Evolutionary conservation across 2,888 invertebrate species (phyloP).

Genomic region (Hirtodrosophila trivittata): DNA sequence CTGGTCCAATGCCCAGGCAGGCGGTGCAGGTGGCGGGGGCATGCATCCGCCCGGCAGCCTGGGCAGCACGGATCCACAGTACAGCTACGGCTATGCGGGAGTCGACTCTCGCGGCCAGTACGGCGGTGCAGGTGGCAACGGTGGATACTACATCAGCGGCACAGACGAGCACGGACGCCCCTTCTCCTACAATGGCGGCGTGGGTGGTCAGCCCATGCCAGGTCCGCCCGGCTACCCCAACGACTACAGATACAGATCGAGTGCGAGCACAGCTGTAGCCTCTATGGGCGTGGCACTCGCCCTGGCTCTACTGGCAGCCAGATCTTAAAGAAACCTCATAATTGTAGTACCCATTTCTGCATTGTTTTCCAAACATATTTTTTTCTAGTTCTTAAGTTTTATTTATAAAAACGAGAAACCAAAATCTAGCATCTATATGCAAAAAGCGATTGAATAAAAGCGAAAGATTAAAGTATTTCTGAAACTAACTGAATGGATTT

Average conservation of each 20-base stretch:
- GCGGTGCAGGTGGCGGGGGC: slow-evolving; percentile 42
- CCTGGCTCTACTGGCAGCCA: slow-evolving; percentile 28
- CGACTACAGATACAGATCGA: slow-evolving; percentile 36
- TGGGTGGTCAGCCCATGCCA: slow-evolving; percentile 31
- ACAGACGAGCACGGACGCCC: slow-evolving; percentile 75
- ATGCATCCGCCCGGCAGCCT: slow-evolving; percentile 65
- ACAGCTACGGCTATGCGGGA: slow-evolving; percentile 67
- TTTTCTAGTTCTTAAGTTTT: slow-evolving; percentile 49
- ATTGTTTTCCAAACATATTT: slow-evolving; percentile 31
- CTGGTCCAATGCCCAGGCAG: slow-evolving; percentile 65
- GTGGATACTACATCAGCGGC: slow-evolving; percentile 66
- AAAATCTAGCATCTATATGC: not conserved
- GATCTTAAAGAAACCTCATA: slow-evolving; percentile 25
- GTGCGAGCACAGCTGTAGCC: not conserved
- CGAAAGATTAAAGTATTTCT: too few species aligned
- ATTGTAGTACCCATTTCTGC: not conserved
- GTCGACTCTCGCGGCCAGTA: slow-evolving; percentile 64
- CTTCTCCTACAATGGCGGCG: slow-evolving; percentile 58
- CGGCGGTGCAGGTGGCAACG: slow-evolving; percentile 67
- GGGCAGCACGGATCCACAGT: slow-evolving; percentile 57
- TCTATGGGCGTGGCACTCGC: slow-evolving; percentile 35
- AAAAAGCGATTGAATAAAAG: too few species aligned
- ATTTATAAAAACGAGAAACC: slow-evolving; percentile 51
- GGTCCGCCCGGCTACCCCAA: slow-evolving; percentile 44
- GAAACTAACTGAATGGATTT: too few species aligned